Conservation (phyloP, 2,888 invertebrate species). For the Diarsia mendica region DNA sequence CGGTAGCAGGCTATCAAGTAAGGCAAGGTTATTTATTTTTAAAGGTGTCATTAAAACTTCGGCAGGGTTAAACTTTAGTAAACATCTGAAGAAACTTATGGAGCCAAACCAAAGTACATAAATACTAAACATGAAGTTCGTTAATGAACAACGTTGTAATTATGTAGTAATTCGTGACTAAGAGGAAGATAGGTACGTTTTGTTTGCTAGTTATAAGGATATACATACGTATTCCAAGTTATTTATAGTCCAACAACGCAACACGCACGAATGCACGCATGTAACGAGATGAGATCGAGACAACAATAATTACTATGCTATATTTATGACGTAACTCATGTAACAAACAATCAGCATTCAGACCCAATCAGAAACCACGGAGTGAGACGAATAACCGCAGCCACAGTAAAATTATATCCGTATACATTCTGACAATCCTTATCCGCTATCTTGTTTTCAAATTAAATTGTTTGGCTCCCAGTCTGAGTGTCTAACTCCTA, state of each 20-base stretch:
- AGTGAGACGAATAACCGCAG: slow-evolving; percentile 50
- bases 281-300: slow-evolving; percentile 42
- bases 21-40: slow-evolving; percentile 26
- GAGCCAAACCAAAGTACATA: slow-evolving; percentile 5
- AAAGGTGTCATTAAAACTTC: slow-evolving; percentile 36
- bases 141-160: slow-evolving; percentile 14
- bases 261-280: slow-evolving; percentile 47
- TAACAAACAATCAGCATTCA: slow-evolving; percentile 26
- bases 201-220: slow-evolving; percentile 22
- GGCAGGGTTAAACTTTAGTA: slow-evolving; percentile 17
- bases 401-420: slow-evolving; percentile 20
- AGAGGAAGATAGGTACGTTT: slow-evolving; percentile 7
- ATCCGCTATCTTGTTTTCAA: neutral
- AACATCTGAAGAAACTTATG: slow-evolving; percentile 11
- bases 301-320: slow-evolving; percentile 39
- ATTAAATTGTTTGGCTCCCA: slow-evolving; percentile 13
- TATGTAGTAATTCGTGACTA: slow-evolving; percentile 3
- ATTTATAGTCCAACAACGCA: slow-evolving; percentile 16
- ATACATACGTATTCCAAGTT: slow-evolving; percentile 21
- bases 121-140: neutral
- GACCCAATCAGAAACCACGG: slow-evolving; percentile 43
- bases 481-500: neutral
- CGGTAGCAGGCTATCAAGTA: slow-evolving; percentile 3
- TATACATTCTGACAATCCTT: slow-evolving; percentile 16
- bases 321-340: slow-evolving; percentile 36